Evolutionary conservation across 1,140 invertebrate genomes (phyloP).

Genomic region (Drosophila elegans): DNA sequence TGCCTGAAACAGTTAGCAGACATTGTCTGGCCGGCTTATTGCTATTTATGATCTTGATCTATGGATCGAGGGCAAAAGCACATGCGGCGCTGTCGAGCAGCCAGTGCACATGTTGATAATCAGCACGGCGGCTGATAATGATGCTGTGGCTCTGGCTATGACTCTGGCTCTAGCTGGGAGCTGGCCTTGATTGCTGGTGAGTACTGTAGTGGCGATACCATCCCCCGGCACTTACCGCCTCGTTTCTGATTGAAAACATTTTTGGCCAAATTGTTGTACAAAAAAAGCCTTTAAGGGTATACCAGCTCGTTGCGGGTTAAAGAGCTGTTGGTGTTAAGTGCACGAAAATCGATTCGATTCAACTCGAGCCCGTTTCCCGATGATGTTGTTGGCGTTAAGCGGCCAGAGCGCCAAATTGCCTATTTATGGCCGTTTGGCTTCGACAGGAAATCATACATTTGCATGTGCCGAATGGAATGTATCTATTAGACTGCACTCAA

Average conservation of each 20-base stretch:
- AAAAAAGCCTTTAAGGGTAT: slow-evolving; percentile 73
- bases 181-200: slow-evolving; percentile 68
- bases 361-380: slow-evolving; percentile 26
- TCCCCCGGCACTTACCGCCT: slow-evolving; percentile 5
- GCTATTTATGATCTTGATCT: slow-evolving; percentile 85
- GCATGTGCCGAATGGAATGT: slow-evolving; percentile 65
- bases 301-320: slow-evolving; percentile 54
- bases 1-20: slow-evolving; percentile 84
- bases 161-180: slow-evolving; percentile 28
- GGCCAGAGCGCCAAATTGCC: slow-evolving; percentile 67
- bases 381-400: slow-evolving; percentile 78
- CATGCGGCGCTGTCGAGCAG: slow-evolving; percentile 69
- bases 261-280: slow-evolving; percentile 65
- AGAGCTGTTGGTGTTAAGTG: slow-evolving; percentile 81
- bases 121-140: slow-evolving; percentile 74
- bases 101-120: slow-evolving; percentile 81
- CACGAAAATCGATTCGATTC: slow-evolving; percentile 82
- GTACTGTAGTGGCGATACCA: too few relatives aligned
- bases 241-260: slow-evolving; percentile 63
- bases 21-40: slow-evolving; percentile 83
- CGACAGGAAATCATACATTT: slow-evolving; percentile 74
- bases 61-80: slow-evolving; percentile 84
- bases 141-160: slow-evolving; percentile 32
- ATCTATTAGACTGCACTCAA: slow-evolving; percentile 46
- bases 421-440: slow-evolving; percentile 63